Evolutionary conservation across 1,140 invertebrate species (phyloP).

Genomic region (Oedothorax gibbosus): DNA sequence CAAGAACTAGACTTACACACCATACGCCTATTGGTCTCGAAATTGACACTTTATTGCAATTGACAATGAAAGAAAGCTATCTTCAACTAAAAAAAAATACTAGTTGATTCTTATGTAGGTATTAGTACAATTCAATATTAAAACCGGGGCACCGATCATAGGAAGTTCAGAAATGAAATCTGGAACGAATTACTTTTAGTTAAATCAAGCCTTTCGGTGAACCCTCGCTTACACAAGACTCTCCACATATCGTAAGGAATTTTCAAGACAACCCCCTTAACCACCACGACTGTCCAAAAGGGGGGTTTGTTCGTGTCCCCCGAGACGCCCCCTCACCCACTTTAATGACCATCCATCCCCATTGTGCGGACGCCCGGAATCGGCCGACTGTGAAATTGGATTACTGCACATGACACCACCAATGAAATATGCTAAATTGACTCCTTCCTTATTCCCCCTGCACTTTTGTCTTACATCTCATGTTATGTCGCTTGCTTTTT

Average conservation of each 20-base stretch:
- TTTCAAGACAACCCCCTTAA: constrained; percentile 25
- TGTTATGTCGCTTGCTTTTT: not conserved
- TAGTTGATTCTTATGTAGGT: too few relatives aligned
- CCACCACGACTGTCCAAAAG: constrained; percentile 18
- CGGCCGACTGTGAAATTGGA: constrained; percentile 61
- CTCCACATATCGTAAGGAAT: not conserved
- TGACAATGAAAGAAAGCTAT: too few relatives aligned
- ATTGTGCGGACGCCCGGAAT: constrained; percentile 56
- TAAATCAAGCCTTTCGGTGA: too few relatives aligned
- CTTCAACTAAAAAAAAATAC: too few relatives aligned
- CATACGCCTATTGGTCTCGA: too few relatives aligned
- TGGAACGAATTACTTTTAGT: too few relatives aligned
- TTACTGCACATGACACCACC: constrained; percentile 59
- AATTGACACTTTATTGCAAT: too few relatives aligned
- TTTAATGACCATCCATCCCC: constrained; percentile 59
- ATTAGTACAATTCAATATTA: too few relatives aligned
- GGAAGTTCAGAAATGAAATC: too few relatives aligned
- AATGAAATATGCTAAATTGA: constrained; percentile 62
- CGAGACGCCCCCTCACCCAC: constrained; percentile 30
- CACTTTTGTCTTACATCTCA: constrained; percentile 17
- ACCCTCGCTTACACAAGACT: too few relatives aligned
- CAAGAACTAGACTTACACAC: too few relatives aligned
- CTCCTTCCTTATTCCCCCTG: constrained; percentile 29
- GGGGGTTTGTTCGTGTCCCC: constrained; percentile 44
- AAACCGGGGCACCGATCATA: too few relatives aligned